Conservation (phyloP, 2,797 vertebrate genomes). For the Sebastes minor region DNA sequence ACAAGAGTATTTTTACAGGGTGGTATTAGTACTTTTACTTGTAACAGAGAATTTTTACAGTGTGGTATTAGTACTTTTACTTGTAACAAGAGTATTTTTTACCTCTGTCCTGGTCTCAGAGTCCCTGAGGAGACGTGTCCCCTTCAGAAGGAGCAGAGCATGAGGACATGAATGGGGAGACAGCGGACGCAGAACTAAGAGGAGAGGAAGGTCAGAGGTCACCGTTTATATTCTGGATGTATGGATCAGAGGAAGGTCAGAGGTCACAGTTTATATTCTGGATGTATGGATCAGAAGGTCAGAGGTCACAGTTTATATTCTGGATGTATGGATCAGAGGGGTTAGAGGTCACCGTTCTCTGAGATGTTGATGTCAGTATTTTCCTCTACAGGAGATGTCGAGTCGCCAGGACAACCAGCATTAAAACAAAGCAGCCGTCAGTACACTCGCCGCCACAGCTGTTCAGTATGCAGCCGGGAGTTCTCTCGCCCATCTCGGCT, state of each 20-base stretch:
- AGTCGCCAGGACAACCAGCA: not conserved
- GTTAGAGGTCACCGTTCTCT: too few relatives aligned
- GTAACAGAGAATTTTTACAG: too few relatives aligned
- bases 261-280: too few relatives aligned
- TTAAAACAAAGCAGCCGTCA: not conserved
- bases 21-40: too few relatives aligned
- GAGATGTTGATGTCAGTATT: not conserved
- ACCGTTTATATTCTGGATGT: too few relatives aligned
- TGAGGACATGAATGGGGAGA: slow-evolving; percentile 40
- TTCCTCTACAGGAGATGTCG: not conserved
- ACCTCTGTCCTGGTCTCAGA: not conserved
- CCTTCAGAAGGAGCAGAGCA: not conserved
- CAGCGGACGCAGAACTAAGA: slow-evolving; percentile 4
- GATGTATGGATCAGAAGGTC: too few relatives aligned
- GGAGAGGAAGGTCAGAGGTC: not conserved
- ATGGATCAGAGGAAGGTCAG: too few relatives aligned
- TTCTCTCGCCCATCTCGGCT: slow-evolving; percentile 54
- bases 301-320: too few relatives aligned
- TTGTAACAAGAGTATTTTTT: too few relatives aligned
- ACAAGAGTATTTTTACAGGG: not conserved
- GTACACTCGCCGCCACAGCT: slow-evolving; percentile 19
- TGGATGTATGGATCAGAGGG: too few relatives aligned
- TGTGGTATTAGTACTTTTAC: too few relatives aligned
- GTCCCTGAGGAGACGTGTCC: not conserved
- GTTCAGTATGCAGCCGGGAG: slow-evolving; percentile 34